Conservation (phyloP, 2,797 vertebrate species). For the Fistularia commersonii region DNA sequence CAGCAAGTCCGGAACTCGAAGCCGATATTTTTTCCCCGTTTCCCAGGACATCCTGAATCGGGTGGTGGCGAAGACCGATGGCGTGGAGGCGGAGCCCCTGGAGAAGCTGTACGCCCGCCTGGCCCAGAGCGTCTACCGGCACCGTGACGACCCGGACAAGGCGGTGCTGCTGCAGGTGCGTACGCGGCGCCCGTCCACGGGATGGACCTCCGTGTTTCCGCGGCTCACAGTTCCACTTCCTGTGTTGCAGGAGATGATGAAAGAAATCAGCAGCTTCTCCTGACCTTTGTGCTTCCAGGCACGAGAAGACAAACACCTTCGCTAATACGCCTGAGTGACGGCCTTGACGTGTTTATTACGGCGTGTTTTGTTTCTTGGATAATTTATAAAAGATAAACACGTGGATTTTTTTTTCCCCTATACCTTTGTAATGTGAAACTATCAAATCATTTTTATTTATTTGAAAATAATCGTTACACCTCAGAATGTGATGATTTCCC, state of each 20-base stretch:
- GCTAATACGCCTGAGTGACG: no score
- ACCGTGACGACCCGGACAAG: slow-evolving; percentile 85
- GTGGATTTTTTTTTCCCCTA: no score
- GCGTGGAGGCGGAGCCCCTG: slow-evolving; percentile 82
- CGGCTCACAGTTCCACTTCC: slow-evolving; percentile 21
- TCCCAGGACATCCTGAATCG: slow-evolving; percentile 79
- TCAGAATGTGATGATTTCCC: no score
- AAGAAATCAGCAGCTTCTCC: slow-evolving; percentile 72
- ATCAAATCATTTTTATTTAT: no score
- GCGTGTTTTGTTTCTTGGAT: no score
- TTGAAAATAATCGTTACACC: no score
- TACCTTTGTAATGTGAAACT: no score
- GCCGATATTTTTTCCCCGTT: background rate
- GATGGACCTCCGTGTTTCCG: background rate
- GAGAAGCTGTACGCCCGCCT: slow-evolving; percentile 90
- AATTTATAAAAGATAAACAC: no score
- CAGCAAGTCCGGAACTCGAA: background rate
- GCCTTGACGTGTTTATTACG: no score
- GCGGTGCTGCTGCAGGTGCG: slow-evolving; percentile 81
- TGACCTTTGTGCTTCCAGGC: slow-evolving; percentile 26
- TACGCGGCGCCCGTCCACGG: background rate
- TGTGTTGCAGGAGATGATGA: slow-evolving; percentile 70
- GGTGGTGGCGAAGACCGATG: slow-evolving; percentile 74
- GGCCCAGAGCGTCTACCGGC: slow-evolving; percentile 89
- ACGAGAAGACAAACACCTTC: no score